These are phyloP conservation scores for Eustalomyia histrio DNA, from an alignment of 2,888 invertebrate genomes.

Conservation along the genomic window DNA sequence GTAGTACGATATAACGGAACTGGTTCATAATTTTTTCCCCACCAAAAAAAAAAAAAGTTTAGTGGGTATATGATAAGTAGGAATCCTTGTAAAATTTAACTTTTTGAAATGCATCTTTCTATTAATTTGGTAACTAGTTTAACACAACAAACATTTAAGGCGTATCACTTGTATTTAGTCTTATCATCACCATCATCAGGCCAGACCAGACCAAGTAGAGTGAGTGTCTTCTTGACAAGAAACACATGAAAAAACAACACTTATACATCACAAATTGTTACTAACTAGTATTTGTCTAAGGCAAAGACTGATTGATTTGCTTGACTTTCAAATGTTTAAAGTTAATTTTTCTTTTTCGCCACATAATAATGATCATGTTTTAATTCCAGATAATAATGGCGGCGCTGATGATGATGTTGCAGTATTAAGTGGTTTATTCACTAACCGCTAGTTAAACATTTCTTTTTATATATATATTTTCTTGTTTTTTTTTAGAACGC, in stretches of 20 bases:
- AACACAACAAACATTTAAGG: background rate
- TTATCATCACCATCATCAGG: constrained; percentile 1
- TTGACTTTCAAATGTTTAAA: constrained; percentile 32
- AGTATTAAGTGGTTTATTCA: background rate
- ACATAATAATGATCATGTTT: background rate
- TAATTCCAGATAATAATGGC: background rate
- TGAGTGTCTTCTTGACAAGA: no score
- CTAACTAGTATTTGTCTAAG: constrained; percentile 18
- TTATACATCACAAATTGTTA: constrained; percentile 2
- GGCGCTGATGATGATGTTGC: background rate
- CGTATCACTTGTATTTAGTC: constrained; percentile 1
- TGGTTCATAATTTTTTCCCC: constrained; percentile 20
- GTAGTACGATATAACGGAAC: background rate
- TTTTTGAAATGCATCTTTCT: background rate
- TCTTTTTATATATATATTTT: background rate
- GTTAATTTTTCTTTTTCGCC: background rate
- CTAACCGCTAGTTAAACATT: background rate
- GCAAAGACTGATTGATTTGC: constrained; percentile 29
- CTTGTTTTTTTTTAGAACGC: background rate
- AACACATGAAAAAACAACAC: background rate
- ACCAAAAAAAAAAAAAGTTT: background rate
- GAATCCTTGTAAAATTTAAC: background rate
- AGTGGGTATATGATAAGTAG: constrained; percentile 18
- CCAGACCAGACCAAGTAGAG: no score
- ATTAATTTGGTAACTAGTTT: background rate